Evolutionary conservation across 1,140 invertebrate genomes (phyloP).

Genomic region (Leptoteleia sp.): DNA sequence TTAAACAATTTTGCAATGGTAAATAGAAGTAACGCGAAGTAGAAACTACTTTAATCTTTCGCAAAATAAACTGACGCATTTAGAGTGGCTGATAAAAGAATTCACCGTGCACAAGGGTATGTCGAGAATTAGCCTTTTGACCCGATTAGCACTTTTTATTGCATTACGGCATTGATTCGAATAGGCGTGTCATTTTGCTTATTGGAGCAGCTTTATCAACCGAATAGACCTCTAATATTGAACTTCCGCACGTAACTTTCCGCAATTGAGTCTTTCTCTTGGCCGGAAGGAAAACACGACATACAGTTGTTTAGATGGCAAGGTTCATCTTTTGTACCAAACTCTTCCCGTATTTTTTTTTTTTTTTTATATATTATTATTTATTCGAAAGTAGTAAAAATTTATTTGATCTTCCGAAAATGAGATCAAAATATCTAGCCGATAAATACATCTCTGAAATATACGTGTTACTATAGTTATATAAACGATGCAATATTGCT

Average conservation of each 20-base stretch:
- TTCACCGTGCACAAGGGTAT: constrained; percentile 9
- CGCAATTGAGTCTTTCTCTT: constrained; percentile 23
- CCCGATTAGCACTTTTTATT: constrained; percentile 22
- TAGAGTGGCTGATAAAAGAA: constrained; percentile 23
- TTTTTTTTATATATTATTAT: too few relatives aligned
- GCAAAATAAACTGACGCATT: constrained; percentile 36
- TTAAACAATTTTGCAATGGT: constrained; percentile 1
- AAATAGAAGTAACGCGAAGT: constrained; percentile 26
- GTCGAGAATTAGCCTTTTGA: constrained; percentile 20
- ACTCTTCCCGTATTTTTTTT: too few relatives aligned
- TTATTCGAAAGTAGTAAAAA: too few relatives aligned
- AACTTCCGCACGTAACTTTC: constrained; percentile 41
- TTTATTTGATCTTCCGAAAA: too few relatives aligned
- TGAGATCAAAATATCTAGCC: too few relatives aligned
- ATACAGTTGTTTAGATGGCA: constrained; percentile 14
- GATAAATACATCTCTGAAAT: too few relatives aligned
- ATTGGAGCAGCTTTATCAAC: constrained; percentile 35
- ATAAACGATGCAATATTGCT: too few relatives aligned
- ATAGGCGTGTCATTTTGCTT: constrained; percentile 31
- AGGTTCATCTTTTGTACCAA: constrained; percentile 7
- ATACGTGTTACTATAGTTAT: too few relatives aligned
- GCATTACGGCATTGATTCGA: constrained; percentile 8
- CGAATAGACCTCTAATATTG: constrained; percentile 28
- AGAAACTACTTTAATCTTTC: constrained; percentile 15
- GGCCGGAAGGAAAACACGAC: constrained; percentile 9